These are phyloP conservation scores for Lineus longissimus DNA, from an alignment of 1,140 invertebrate genomes.

Conservation along the genomic window DNA sequence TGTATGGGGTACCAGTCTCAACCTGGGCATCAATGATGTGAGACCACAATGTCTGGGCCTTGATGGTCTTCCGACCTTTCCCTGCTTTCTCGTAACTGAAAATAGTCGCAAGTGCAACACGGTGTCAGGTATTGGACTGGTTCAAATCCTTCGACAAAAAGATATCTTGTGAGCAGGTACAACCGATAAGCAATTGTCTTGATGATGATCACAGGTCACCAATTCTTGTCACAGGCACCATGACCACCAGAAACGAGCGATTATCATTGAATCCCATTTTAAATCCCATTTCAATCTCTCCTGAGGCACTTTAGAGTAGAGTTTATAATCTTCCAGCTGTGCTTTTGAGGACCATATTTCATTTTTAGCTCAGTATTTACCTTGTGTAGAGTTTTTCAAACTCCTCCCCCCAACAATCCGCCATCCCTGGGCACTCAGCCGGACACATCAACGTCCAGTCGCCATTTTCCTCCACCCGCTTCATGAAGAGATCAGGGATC, in stretches of 20 bases:
- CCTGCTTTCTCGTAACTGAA: conserved; percentile 81
- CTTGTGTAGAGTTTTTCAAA: conserved; percentile 86
- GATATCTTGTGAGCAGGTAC: background rate
- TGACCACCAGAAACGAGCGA: no score
- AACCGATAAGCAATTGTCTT: background rate
- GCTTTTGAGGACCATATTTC: no score
- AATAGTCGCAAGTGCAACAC: conserved; percentile 15
- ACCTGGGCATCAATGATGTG: conserved; percentile 94
- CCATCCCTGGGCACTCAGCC: conserved; percentile 82
- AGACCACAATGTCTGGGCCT: conserved; percentile 88
- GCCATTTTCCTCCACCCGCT: conserved; percentile 81
- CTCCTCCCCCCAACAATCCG: conserved; percentile 90
- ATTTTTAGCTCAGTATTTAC: conserved; percentile 44
- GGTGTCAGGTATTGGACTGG: no score
- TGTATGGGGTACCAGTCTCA: conserved; percentile 97
- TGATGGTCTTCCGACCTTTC: conserved; percentile 69
- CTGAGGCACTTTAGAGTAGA: no score
- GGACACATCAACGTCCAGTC: conserved; percentile 98
- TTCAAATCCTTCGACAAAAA: background rate
- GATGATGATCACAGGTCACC: no score
- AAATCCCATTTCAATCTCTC: no score
- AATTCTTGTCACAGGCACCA: no score
- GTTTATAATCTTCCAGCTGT: no score
- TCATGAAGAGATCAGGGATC: conserved; percentile 99
- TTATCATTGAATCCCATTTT: no score